Conservation (phyloP, 2,113 vertebrate species). For the Podiceps cristatus region DNA sequence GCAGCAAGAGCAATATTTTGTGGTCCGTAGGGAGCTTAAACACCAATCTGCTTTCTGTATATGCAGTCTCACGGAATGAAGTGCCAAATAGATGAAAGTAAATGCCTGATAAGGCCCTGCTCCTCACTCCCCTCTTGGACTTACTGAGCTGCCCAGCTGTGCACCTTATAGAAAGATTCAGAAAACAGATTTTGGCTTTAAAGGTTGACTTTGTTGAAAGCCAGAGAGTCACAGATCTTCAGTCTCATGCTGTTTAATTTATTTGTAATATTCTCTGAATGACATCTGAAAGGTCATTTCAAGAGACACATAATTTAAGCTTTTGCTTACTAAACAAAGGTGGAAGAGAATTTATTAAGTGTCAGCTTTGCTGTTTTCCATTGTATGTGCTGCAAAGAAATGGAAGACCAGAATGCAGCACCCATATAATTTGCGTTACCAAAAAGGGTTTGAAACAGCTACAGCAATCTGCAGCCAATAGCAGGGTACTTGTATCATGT, state of each 20-base stretch:
- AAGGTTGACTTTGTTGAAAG: conserved; percentile 56
- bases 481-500: neutral
- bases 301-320: conserved; percentile 46
- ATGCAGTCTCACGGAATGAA: conserved; percentile 10
- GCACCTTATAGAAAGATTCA: conserved; percentile 23
- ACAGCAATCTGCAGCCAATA: neutral
- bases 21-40: conserved; percentile 16
- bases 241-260: conserved; percentile 32
- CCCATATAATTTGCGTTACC: neutral
- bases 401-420: neutral
- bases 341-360: neutral
- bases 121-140: conserved; percentile 3
- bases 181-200: conserved; percentile 53
- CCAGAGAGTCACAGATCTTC: conserved; percentile 49
- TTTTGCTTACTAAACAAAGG: conserved; percentile 44
- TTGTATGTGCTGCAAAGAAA: neutral
- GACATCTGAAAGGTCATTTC: conserved; percentile 63
- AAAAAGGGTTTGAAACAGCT: conserved; percentile 3
- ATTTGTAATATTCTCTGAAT: conserved; percentile 65
- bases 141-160: conserved; percentile 28
- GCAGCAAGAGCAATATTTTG: conserved; percentile 33
- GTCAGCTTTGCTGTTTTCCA: conserved; percentile 16
- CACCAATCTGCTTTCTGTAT: conserved; percentile 6
- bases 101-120: neutral
- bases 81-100: conserved; percentile 13